Conservation (phyloP, 1,140 invertebrate species). For the Aethina tumida region DNA sequence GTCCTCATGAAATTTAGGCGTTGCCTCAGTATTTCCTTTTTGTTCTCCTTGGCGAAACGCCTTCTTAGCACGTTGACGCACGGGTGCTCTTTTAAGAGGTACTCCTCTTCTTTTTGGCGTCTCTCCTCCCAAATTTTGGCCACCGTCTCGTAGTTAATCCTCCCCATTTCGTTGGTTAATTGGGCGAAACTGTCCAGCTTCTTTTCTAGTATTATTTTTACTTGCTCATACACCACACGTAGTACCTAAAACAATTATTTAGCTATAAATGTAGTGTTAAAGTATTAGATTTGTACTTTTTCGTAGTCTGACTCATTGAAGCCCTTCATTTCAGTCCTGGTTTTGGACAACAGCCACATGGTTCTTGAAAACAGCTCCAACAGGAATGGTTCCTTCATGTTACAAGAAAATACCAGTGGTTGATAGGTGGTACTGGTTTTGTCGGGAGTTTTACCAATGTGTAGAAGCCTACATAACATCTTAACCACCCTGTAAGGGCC, state of each 20-base stretch:
- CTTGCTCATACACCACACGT: conserved; percentile 26
- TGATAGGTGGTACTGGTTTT: conserved; percentile 25
- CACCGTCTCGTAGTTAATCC: conserved; percentile 20
- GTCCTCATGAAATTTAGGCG: no score
- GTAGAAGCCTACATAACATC: conserved; percentile 25
- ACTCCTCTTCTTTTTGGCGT: not conserved
- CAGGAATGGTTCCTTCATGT: conserved; percentile 25
- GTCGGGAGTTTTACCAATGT: conserved; percentile 22
- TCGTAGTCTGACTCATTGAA: conserved; percentile 25
- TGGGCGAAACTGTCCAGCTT: conserved; percentile 24
- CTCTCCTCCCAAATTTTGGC: conserved; percentile 21
- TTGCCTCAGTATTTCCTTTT: no score
- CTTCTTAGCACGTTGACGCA: no score
- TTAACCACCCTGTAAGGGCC: conserved; percentile 21
- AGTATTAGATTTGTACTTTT: conserved; percentile 17
- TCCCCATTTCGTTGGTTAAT: conserved; percentile 21
- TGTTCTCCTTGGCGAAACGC: no score
- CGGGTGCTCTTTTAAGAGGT: no score
- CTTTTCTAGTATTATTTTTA: conserved; percentile 21
- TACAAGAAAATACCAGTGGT: conserved; percentile 25
- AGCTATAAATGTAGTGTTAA: not conserved
- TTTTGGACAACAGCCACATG: conserved; percentile 31
- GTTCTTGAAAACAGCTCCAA: conserved; percentile 30
- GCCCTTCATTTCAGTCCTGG: conserved; percentile 31
- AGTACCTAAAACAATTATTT: conserved; percentile 4